These are phyloP conservation scores for Meiosimyza decipiens DNA, from an alignment of 2,888 invertebrate genomes.

Conservation along the genomic window DNA sequence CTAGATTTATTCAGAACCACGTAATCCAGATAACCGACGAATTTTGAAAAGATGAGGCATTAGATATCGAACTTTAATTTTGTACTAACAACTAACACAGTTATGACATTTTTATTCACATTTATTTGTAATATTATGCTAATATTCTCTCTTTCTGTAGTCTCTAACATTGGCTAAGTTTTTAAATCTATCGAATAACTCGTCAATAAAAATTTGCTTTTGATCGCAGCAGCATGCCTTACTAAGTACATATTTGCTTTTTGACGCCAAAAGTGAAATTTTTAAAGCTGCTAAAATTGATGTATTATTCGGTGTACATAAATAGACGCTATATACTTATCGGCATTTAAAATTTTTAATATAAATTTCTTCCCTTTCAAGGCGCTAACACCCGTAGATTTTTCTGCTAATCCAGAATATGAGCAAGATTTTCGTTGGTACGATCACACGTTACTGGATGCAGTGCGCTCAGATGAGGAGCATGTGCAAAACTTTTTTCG, in stretches of 20 bases:
- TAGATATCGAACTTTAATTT: too few species aligned
- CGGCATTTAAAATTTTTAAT: background rate
- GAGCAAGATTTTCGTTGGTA: constrained; percentile 95
- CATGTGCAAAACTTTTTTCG: constrained; percentile 90
- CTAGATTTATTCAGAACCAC: too few species aligned
- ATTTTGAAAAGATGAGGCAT: too few species aligned
- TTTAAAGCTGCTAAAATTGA: too few species aligned
- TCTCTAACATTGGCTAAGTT: too few species aligned
- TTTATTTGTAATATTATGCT: too few species aligned
- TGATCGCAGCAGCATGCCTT: background rate
- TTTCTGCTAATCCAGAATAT: constrained; percentile 92
- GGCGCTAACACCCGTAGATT: constrained; percentile 85
- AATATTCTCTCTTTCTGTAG: too few species aligned
- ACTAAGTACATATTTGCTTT: background rate
- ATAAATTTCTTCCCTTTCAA: constrained; percentile 61
- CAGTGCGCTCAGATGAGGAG: constrained; percentile 79
- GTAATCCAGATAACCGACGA: too few species aligned
- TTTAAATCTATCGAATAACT: too few species aligned
- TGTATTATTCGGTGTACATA: background rate
- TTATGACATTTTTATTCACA: too few species aligned
- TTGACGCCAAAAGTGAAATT: too few species aligned
- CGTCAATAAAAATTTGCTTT: background rate
- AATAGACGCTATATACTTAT: background rate
- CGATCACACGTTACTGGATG: constrained; percentile 85
- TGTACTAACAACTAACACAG: too few species aligned